Conservation (phyloP, 1,140 invertebrate genomes). For the Bacillus rossius region DNA sequence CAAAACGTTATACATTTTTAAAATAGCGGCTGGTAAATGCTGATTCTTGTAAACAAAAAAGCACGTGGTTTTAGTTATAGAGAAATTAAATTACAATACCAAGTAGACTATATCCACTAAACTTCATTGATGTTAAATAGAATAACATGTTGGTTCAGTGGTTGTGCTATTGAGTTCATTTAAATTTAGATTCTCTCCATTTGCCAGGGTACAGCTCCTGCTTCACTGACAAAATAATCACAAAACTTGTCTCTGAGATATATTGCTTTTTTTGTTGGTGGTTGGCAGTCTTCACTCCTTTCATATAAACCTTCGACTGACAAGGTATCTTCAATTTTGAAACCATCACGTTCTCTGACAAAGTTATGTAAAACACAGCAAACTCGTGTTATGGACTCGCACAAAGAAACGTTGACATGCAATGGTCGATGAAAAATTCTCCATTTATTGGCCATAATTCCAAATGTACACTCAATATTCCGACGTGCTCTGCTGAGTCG, state of each 20-base stretch:
- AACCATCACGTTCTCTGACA: constrained; percentile 16
- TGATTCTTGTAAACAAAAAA: too few relatives aligned
- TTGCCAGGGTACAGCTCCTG: not conserved
- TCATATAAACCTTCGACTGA: constrained; percentile 6
- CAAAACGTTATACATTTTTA: too few relatives aligned
- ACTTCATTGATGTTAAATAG: too few relatives aligned
- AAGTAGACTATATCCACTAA: too few relatives aligned
- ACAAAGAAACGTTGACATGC: constrained; percentile 29
- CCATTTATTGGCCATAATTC: constrained; percentile 40
- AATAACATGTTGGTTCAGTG: too few relatives aligned
- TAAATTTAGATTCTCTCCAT: not conserved
- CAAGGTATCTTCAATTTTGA: constrained; percentile 9
- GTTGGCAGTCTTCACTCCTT: too few relatives aligned
- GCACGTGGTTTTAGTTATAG: too few relatives aligned
- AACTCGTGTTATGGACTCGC: constrained; percentile 29
- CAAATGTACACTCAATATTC: constrained; percentile 41
- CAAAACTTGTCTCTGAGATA: constrained; percentile 4
- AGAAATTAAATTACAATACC: too few relatives aligned
- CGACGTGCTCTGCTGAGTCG: constrained; percentile 38
- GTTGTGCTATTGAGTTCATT: not conserved
- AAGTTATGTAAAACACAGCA: constrained; percentile 31
- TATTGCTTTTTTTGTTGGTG: not conserved
- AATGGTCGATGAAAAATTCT: constrained; percentile 36
- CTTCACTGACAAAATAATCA: constrained; percentile 15
- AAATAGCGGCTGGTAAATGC: too few relatives aligned